Conservation (phyloP, 2,888 invertebrate genomes). For the Calameuta filiformis region DNA sequence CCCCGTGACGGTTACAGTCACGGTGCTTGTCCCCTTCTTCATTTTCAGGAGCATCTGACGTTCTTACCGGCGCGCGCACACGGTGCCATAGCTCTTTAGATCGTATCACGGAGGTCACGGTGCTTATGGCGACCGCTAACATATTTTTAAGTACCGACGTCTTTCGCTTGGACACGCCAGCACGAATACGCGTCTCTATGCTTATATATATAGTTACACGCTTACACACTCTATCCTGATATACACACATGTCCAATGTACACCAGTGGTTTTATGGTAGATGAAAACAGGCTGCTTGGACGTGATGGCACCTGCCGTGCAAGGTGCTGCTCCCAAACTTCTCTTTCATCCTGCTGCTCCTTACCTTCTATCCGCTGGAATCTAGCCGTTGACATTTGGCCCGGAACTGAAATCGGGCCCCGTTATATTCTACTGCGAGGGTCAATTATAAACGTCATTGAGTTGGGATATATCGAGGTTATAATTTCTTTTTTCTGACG, state of each 20-base stretch:
- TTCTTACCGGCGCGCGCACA: slow-evolving; percentile 32
- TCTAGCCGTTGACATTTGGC: neutral
- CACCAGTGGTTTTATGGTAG: slow-evolving; percentile 41
- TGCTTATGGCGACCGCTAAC: slow-evolving; percentile 62
- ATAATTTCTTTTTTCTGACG: neutral
- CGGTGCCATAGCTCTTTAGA: slow-evolving; percentile 48
- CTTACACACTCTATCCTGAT: slow-evolving; percentile 26
- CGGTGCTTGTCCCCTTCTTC: slow-evolving; percentile 29
- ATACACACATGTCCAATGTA: slow-evolving; percentile 28
- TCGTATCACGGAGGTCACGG: slow-evolving; percentile 65
- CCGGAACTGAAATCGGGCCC: neutral
- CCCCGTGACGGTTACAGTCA: slow-evolving; percentile 58
- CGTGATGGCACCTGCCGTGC: slow-evolving; percentile 61
- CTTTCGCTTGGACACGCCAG: slow-evolving; percentile 8
- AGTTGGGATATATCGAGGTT: neutral
- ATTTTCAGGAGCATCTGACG: slow-evolving; percentile 52
- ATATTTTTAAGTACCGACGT: slow-evolving; percentile 60
- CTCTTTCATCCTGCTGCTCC: slow-evolving; percentile 27
- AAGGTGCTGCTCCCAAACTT: slow-evolving; percentile 57
- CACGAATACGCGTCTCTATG: slow-evolving; percentile 9
- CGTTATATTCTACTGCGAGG: neutral
- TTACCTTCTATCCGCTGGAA: slow-evolving; percentile 1
- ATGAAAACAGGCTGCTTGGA: slow-evolving; percentile 38
- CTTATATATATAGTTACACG: slow-evolving; percentile 2
- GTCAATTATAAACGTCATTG: neutral